Percentiles rank a stretch among this genome's conserved stretches.
These are phyloP conservation scores for Pyrrhosoma nymphula DNA, from an alignment of 2,888 invertebrate species.

Conservation along the genomic window DNA sequence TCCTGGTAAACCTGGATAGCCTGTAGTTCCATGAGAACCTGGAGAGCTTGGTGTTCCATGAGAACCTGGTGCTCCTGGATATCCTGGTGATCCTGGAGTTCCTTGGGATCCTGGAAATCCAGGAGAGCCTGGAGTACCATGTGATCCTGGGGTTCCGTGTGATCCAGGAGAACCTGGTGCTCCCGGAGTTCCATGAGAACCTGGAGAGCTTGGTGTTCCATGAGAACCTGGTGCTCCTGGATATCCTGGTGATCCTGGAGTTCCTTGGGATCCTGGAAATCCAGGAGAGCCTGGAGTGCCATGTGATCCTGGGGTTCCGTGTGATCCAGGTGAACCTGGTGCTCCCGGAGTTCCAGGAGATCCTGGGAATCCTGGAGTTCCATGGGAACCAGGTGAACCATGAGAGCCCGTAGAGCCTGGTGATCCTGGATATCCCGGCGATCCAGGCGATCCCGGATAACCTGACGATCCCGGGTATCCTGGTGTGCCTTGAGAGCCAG, in stretches of 20 bases:
- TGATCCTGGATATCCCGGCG: conserved; percentile 79
- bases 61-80: conserved; percentile 79
- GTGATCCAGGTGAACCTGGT: conserved; percentile 70
- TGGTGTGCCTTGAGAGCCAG: conserved; percentile 78
- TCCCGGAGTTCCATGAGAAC: conserved; percentile 73
- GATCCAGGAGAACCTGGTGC: conserved; percentile 68
- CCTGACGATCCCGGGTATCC: conserved; percentile 74
- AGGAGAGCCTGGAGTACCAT: conserved; percentile 78
- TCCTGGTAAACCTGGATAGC: conserved; percentile 73
- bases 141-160: conserved; percentile 70
- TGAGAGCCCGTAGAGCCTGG: conserved; percentile 81
- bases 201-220: conserved; percentile 68
- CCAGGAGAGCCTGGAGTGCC: conserved; percentile 75
- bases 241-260: conserved; percentile 74
- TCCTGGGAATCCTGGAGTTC: conserved; percentile 77
- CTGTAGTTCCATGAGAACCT: conserved; percentile 76
- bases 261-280: conserved; percentile 75
- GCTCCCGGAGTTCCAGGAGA: conserved; percentile 71
- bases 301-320: conserved; percentile 71
- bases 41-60: conserved; percentile 81
- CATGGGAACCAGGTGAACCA: conserved; percentile 73
- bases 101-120: conserved; percentile 74
- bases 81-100: conserved; percentile 76
- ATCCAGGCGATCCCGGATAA: conserved; percentile 73
- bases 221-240: conserved; percentile 72